Percentiles rank a stretch among this genome's conserved stretches.
phyloP scores from a whole-genome alignment of 2,888 invertebrate species.

The Priocnemis perturbator region DNA sequence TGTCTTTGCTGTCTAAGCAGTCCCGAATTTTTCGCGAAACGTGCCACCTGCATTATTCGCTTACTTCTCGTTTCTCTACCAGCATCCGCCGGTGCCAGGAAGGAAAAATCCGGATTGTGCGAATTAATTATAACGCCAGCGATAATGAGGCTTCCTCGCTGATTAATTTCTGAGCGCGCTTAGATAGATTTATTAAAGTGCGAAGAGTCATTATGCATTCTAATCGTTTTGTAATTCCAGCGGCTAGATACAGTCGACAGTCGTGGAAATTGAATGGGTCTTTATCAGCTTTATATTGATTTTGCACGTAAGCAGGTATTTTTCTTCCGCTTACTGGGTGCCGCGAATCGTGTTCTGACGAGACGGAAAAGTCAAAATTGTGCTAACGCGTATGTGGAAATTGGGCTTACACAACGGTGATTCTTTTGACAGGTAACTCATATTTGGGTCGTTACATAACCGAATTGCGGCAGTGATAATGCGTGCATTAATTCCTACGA shows the following conservation, averaged over 20 bases:
- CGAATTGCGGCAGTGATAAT: not conserved
- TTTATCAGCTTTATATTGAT: too few species aligned
- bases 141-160: constrained; percentile 3
- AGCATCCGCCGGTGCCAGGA: not conserved
- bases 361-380: too few species aligned
- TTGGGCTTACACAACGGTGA: too few species aligned
- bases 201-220: constrained; percentile 24
- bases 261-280: not conserved
- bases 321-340: not conserved
- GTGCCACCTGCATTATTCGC: too few species aligned
- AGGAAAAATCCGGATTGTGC: constrained; percentile 6
- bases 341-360: too few species aligned
- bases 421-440: too few species aligned
- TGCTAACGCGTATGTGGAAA: too few species aligned
- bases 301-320: too few species aligned
- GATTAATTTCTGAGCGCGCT: not conserved
- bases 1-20: too few species aligned
- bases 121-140: not conserved
- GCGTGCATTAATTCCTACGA: not conserved
- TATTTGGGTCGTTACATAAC: too few species aligned
- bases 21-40: too few species aligned
- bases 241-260: not conserved
- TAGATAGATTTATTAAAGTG: constrained; percentile 1
- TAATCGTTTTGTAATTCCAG: constrained; percentile 31
- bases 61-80: too few species aligned